phyloP scores from a whole-genome alignment of 1,140 invertebrate species.

The Pseudomyrmex pallidus region DNA sequence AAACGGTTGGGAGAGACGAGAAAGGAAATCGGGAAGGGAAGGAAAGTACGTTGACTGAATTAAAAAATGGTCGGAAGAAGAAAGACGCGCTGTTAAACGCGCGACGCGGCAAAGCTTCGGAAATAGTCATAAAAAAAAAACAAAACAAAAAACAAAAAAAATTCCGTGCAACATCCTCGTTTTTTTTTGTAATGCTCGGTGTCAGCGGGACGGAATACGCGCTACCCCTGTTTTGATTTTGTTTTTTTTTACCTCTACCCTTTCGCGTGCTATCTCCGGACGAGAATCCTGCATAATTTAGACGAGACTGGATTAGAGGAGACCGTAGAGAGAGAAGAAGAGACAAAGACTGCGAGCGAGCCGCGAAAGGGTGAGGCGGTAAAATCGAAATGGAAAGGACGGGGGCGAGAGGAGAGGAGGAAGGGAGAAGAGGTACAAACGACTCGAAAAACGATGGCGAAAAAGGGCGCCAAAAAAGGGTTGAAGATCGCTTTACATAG shows the following conservation, averaged over 20 bases:
- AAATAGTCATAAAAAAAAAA: slow-evolving; percentile 55
- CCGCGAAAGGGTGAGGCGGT: slow-evolving; percentile 54
- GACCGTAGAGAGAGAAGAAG: slow-evolving; percentile 38
- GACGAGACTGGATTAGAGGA: slow-evolving; percentile 66
- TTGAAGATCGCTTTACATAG: slow-evolving; percentile 79
- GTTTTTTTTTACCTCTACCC: slow-evolving; percentile 70
- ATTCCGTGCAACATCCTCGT: slow-evolving; percentile 28
- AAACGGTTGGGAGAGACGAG: slow-evolving; percentile 38
- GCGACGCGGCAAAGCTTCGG: slow-evolving; percentile 44
- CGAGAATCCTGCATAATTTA: slow-evolving; percentile 73
- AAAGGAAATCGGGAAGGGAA: slow-evolving; percentile 56
- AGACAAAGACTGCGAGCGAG: slow-evolving; percentile 54
- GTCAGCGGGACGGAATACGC: slow-evolving; percentile 58
- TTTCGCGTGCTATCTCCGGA: slow-evolving; percentile 60
- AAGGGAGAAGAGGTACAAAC: slow-evolving; percentile 47
- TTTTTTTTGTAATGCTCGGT: slow-evolving; percentile 48
- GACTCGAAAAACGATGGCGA: slow-evolving; percentile 57
- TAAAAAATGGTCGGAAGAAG: slow-evolving; percentile 71
- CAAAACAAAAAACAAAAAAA: slow-evolving; percentile 46
- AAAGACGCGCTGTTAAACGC: slow-evolving; percentile 71
- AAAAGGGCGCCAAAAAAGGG: slow-evolving; percentile 77
- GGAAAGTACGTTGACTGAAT: slow-evolving; percentile 26
- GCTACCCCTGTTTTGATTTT: slow-evolving; percentile 73
- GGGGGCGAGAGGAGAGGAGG: slow-evolving; percentile 52
- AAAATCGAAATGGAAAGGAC: slow-evolving; percentile 47